phyloP scores from a whole-genome alignment of 2,888 invertebrate species.

The Brachynemurus nebulosus region DNA sequence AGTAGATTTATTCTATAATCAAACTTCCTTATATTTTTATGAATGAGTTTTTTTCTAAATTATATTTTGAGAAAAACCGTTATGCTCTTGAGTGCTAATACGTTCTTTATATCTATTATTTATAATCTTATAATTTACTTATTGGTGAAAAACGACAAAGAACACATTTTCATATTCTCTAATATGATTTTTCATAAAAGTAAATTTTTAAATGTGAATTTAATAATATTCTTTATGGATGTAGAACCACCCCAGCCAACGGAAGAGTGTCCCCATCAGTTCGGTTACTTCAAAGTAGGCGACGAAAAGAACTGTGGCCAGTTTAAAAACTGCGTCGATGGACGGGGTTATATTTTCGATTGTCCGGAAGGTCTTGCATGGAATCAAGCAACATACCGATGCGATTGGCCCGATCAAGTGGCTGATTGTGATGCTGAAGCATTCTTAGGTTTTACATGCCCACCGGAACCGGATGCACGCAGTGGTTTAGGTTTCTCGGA shows the following conservation, averaged over 20 bases:
- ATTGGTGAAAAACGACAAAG: too few relatives aligned
- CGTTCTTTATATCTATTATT: too few relatives aligned
- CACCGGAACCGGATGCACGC: conserved; percentile 38
- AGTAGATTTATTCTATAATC: too few relatives aligned
- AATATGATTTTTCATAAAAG: too few relatives aligned
- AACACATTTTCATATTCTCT: too few relatives aligned
- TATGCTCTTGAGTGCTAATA: too few relatives aligned
- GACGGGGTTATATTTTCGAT: conserved; percentile 52
- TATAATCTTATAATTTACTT: too few relatives aligned
- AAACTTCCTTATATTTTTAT: too few relatives aligned
- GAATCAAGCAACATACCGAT: conserved; percentile 54
- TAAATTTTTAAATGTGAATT: too few relatives aligned
- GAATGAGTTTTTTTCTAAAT: too few relatives aligned
- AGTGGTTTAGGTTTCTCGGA: conserved; percentile 32
- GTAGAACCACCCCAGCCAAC: conserved; percentile 58
- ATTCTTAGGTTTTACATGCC: conserved; percentile 68
- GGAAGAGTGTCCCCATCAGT: conserved; percentile 70
- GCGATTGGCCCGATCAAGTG: conserved; percentile 82
- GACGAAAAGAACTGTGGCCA: conserved; percentile 54
- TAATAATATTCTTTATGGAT: too few relatives aligned
- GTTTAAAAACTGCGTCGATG: conserved; percentile 70
- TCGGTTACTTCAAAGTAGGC: conserved; percentile 64
- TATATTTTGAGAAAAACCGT: too few relatives aligned
- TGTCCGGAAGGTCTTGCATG: conserved; percentile 78
- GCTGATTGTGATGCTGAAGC: conserved; percentile 67